Percentiles rank a stretch among this genome's conserved stretches.
These are phyloP conservation scores for Hetaerina americana DNA, from an alignment of 1,140 invertebrate species.

Conservation along the genomic window DNA sequence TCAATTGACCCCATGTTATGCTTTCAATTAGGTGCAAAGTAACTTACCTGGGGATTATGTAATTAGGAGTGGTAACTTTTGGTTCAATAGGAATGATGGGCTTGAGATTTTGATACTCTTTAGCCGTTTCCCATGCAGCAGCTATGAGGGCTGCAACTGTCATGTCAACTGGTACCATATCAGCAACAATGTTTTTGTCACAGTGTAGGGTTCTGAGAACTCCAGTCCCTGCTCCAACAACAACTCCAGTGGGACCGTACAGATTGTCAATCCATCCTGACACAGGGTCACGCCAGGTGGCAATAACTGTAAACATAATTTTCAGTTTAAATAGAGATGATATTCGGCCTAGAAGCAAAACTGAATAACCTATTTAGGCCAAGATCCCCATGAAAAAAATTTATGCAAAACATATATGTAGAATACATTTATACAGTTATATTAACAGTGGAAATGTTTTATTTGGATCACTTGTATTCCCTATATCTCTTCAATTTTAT, in stretches of 20 bases:
- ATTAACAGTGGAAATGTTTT: too few species aligned
- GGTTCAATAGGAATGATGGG: not conserved
- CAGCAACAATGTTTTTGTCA: slow-evolving; percentile 44
- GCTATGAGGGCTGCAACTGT: slow-evolving; percentile 64
- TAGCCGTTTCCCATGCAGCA: slow-evolving; percentile 52
- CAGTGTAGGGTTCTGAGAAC: slow-evolving; percentile 59
- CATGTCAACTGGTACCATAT: slow-evolving; percentile 76
- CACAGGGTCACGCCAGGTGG: slow-evolving; percentile 56
- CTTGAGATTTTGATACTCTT: not conserved
- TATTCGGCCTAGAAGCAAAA: not conserved
- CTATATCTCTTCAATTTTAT: too few species aligned
- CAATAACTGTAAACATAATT: slow-evolving; percentile 41
- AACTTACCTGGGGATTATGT: not conserved
- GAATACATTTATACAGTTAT: too few species aligned
- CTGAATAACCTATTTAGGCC: not conserved
- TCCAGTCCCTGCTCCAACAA: slow-evolving; percentile 59
- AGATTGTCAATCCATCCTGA: slow-evolving; percentile 77
- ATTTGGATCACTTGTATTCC: too few species aligned
- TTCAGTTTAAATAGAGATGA: not conserved
- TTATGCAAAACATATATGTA: too few species aligned
- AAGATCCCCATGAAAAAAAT: too few species aligned
- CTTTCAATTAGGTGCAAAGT: too few species aligned
- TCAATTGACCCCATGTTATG: too few species aligned
- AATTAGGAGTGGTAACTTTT: not conserved
- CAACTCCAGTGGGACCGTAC: slow-evolving; percentile 63